A percentile compares a stretch with the other conserved stretches of the same genome.
Conservation (phyloP, 2,888 invertebrate genomes). For the Dynastes hyllus region DNA sequence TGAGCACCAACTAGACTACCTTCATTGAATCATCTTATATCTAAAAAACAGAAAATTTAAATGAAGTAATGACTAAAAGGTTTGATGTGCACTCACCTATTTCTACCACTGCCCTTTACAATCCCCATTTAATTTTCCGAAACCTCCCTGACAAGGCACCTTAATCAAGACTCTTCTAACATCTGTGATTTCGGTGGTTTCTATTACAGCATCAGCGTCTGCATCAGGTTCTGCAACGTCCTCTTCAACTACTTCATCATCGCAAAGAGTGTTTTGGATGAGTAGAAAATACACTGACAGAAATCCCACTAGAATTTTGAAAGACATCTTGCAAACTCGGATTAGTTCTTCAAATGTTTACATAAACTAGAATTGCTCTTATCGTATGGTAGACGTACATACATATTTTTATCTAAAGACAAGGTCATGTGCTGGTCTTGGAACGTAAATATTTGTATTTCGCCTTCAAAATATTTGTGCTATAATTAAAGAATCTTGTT, state of each 20-base stretch:
- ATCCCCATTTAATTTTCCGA: background rate
- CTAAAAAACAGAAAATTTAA: background rate
- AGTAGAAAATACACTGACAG: slow-evolving; percentile 21
- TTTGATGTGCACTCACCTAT: slow-evolving; percentile 21
- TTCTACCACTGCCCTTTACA: slow-evolving; percentile 47
- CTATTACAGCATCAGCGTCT: background rate
- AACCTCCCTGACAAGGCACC: slow-evolving; percentile 33
- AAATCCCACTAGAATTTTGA: slow-evolving; percentile 11
- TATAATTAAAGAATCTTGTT: background rate
- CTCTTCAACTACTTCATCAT: slow-evolving; percentile 23
- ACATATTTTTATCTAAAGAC: slow-evolving; percentile 36
- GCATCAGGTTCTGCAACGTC: background rate
- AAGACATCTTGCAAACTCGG: slow-evolving; percentile 1
- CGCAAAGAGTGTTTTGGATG: background rate
- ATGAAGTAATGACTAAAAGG: background rate
- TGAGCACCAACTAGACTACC: no score
- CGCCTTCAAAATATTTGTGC: background rate
- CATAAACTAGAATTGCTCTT: slow-evolving; percentile 2
- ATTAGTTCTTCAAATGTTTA: background rate
- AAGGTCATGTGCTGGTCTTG: slow-evolving; percentile 21
- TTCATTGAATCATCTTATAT: background rate
- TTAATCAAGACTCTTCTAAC: slow-evolving; percentile 24
- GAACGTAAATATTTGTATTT: slow-evolving; percentile 17
- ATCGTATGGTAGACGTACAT: slow-evolving; percentile 7
- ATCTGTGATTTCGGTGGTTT: background rate